Conservation (phyloP, 2,113 vertebrate species). For the Nansenia antarctica region DNA sequence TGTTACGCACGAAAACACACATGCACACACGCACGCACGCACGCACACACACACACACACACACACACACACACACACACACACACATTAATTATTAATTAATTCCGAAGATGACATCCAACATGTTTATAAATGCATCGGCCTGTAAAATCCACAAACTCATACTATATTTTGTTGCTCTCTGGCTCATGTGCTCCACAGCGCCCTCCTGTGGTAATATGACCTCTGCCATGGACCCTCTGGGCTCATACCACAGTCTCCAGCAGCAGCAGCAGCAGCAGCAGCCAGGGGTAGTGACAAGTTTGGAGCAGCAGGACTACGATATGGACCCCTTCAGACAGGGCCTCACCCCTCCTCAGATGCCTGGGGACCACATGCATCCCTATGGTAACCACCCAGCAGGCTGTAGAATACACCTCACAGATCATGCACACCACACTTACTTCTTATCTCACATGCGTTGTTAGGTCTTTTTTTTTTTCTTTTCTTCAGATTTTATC, state of each 20-base stretch:
- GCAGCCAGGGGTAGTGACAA: slow-evolving; percentile 80
- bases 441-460: too few species aligned
- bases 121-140: too few species aligned
- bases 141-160: neutral
- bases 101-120: too few species aligned
- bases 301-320: slow-evolving; percentile 84
- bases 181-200: slow-evolving; percentile 31
- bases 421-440: too few species aligned
- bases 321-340: slow-evolving; percentile 89
- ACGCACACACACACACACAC: neutral
- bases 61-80: neutral
- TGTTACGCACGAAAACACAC: too few species aligned
- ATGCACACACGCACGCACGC: neutral
- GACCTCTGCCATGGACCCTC: slow-evolving; percentile 76
- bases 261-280: slow-evolving; percentile 81
- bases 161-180: neutral
- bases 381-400: slow-evolving; percentile 82
- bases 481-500: too few species aligned
- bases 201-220: slow-evolving; percentile 76
- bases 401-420: neutral
- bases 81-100: too few species aligned
- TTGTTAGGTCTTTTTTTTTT: too few species aligned
- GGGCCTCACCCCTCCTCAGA: slow-evolving; percentile 95
- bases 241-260: slow-evolving; percentile 82
- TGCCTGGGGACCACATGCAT: slow-evolving; percentile 98